phyloP scores from a whole-genome alignment of 2,113 vertebrate species.

The Odontesthes bonariensis region DNA sequence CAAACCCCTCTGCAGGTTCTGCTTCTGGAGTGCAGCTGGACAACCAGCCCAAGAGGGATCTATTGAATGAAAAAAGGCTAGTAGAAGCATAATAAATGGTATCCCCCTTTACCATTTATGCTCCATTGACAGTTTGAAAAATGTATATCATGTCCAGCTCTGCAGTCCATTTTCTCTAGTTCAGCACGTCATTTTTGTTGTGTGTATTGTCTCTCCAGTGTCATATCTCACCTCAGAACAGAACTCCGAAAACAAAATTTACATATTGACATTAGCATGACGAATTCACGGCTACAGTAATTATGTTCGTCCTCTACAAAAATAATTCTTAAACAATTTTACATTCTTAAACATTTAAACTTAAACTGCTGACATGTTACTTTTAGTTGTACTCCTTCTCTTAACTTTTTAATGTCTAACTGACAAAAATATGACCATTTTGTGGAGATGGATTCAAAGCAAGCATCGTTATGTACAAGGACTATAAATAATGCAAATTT shows the following conservation, averaged over 20 bases:
- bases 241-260: constrained; percentile 60
- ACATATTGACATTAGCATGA: background rate
- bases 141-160: constrained; percentile 63
- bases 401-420: background rate
- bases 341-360: background rate
- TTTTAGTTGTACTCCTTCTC: too few relatives aligned
- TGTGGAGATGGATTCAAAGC: background rate
- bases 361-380: too few relatives aligned
- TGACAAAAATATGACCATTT: background rate
- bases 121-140: constrained; percentile 77
- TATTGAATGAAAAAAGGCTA: constrained; percentile 92
- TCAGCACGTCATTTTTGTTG: constrained; percentile 8
- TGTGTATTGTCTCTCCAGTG: constrained; percentile 8
- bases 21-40: constrained; percentile 78
- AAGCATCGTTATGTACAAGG: background rate
- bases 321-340: background rate
- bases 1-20: constrained; percentile 70
- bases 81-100: constrained; percentile 96
- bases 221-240: constrained; percentile 25
- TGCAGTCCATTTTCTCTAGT: constrained; percentile 58
- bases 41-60: constrained; percentile 79
- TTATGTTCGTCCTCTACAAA: background rate
- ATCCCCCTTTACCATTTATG: constrained; percentile 88
- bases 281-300: background rate
- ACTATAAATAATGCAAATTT: constrained; percentile 13